Base-by-base conservation (phyloP, 2,888 invertebrate genomes). In the Taenaris catops region DNA sequence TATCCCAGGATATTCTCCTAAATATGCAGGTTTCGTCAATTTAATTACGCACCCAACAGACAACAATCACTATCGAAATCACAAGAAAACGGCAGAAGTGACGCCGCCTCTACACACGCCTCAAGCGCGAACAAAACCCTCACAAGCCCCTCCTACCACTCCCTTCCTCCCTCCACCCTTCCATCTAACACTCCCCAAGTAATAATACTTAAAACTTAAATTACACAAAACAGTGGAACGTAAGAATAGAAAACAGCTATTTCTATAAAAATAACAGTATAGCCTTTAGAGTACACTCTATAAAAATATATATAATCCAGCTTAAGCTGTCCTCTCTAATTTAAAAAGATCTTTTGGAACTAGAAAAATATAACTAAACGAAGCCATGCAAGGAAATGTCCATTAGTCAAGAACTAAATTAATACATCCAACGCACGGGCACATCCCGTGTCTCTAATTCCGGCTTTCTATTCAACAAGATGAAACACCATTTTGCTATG, bases 221-320 rank as follows among this genome's bases (percentile, higher is more conserved):
- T 61, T 56, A 64, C 46, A 52, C 51, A 49, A 63, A 71, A 70
- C 44, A 54, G 55, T 55, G 44, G 4, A 75, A 80, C 59, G 25
- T 48, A 75, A 58, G 38, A 21, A 42, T 45, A 45, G 39, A 70
- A 55, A 78, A 74, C 63, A 63, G 60, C 72, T 80, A 79, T 58
- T 63, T 53, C 79, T 84, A 83, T 80, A 84, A 83, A 84, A 84
- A 84, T 84, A 83, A 79, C 80, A 71, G 79, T 74, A 76, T 64
- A 83, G 83, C 79, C 72, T 72, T 44, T 74, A 70, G 67, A 79
- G 76, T 80, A 75, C 67, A 76, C 73, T 73, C 70, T 83, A 79
- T 83, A 86, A 84, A 84, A 83, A 83, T 80, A 84, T 83, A 81
- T 78, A 76, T 74, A 67, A 65, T 58, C 49, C 83, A 83, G 81